A percentile compares a stretch with the other conserved stretches of the same genome.
phyloP scores from a whole-genome alignment of 1,140 invertebrate species.

The Pristionchus pacificus region DNA sequence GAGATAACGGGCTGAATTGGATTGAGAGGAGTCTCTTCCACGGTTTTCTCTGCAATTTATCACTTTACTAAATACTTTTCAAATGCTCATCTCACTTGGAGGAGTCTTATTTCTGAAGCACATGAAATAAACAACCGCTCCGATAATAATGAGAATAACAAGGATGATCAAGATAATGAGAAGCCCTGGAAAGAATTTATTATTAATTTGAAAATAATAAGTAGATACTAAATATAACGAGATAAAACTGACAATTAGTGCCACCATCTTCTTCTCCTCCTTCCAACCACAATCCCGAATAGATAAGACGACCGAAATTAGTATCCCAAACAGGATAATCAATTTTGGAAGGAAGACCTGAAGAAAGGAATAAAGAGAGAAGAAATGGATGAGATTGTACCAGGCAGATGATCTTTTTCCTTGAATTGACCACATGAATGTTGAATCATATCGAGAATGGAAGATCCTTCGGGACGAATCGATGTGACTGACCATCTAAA shows the following conservation, averaged over 20 bases:
- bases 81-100: too few relatives aligned
- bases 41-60: too few relatives aligned
- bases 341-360: background rate
- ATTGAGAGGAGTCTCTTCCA: too few relatives aligned
- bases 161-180: background rate
- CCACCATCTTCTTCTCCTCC: background rate
- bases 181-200: background rate
- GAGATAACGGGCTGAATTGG: too few relatives aligned
- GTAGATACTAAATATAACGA: background rate
- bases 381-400: background rate
- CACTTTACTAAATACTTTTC: too few relatives aligned
- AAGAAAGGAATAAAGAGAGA: background rate
- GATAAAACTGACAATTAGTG: background rate
- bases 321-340: background rate
- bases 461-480: background rate
- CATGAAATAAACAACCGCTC: background rate
- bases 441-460: background rate
- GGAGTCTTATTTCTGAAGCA: background rate
- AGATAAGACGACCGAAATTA: background rate
- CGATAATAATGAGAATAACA: background rate
- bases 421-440: background rate
- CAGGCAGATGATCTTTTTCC: background rate
- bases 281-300: background rate
- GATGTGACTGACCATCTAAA: background rate
- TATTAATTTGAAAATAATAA: background rate